Conservation (phyloP, 1,140 invertebrate species). For the Drosophila melanica region DNA sequence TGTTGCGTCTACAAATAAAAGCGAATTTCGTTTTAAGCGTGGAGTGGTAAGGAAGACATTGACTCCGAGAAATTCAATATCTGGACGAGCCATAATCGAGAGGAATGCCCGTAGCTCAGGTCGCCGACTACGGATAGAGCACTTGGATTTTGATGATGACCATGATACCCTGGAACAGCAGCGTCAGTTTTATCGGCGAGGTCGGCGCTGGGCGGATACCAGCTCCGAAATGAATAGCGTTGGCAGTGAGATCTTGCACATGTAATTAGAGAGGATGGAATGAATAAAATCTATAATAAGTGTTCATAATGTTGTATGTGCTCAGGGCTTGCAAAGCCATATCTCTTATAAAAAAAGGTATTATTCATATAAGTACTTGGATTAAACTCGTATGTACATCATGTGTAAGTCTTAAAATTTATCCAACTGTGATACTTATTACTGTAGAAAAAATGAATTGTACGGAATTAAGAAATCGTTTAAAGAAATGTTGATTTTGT, state of each 20-base stretch:
- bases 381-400: constrained; percentile 11
- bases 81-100: neutral
- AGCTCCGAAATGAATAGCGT: neutral
- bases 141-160: constrained; percentile 38
- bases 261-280: constrained; percentile 11
- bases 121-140: constrained; percentile 36
- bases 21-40: constrained; percentile 16
- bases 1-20: constrained; percentile 5
- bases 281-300: constrained; percentile 12
- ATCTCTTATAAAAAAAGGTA: constrained; percentile 16
- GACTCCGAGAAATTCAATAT: neutral
- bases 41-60: constrained; percentile 5
- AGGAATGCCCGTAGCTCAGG: neutral
- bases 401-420: constrained; percentile 7
- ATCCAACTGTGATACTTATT: constrained; percentile 45
- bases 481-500: constrained; percentile 15
- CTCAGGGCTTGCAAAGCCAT: constrained; percentile 35
- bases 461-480: constrained; percentile 30
- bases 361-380: constrained; percentile 12
- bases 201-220: neutral
- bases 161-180: neutral
- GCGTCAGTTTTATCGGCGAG: neutral
- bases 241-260: constrained; percentile 26
- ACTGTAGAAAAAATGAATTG: constrained; percentile 38
- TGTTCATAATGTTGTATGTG: constrained; percentile 18